Percentiles rank a stretch among this genome's conserved stretches.
Conservation (phyloP, 2,888 invertebrate genomes). For the Oxytorus armatus region DNA sequence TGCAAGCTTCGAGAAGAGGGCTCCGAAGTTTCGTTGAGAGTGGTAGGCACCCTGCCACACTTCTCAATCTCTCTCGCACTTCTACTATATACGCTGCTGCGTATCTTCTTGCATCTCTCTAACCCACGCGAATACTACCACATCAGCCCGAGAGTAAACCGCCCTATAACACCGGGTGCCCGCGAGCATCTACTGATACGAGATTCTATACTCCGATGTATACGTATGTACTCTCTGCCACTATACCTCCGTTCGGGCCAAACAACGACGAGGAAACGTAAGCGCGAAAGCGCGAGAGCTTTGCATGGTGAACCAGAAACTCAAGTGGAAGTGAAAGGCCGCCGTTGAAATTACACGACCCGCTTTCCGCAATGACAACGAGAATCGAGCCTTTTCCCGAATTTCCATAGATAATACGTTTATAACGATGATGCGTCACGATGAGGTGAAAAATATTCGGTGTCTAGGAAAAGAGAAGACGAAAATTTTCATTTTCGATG, state of each 20-base stretch:
- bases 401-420: neutral
- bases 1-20: conserved; percentile 61
- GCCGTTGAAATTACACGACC: conserved; percentile 21
- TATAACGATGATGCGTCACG: too few relatives aligned
- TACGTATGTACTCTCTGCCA: conserved; percentile 38
- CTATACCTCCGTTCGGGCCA: conserved; percentile 21
- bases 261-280: conserved; percentile 57
- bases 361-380: conserved; percentile 23
- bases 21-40: conserved; percentile 65
- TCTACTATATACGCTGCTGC: conserved; percentile 4
- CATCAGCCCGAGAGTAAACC: conserved; percentile 39
- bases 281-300: conserved; percentile 62
- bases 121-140: conserved; percentile 3
- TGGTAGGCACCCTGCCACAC: conserved; percentile 40
- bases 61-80: too few relatives aligned
- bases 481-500: neutral
- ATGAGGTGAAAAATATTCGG: conserved; percentile 8
- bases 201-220: conserved; percentile 35
- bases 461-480: neutral
- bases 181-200: conserved; percentile 34
- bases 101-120: conserved; percentile 37
- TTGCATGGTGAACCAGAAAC: conserved; percentile 42
- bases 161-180: conserved; percentile 36
- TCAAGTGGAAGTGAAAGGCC: conserved; percentile 52
- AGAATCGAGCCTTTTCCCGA: conserved; percentile 11